Evolutionary conservation across 2,113 vertebrate species (phyloP).

Genomic region (Odobenus rosmarus): DNA sequence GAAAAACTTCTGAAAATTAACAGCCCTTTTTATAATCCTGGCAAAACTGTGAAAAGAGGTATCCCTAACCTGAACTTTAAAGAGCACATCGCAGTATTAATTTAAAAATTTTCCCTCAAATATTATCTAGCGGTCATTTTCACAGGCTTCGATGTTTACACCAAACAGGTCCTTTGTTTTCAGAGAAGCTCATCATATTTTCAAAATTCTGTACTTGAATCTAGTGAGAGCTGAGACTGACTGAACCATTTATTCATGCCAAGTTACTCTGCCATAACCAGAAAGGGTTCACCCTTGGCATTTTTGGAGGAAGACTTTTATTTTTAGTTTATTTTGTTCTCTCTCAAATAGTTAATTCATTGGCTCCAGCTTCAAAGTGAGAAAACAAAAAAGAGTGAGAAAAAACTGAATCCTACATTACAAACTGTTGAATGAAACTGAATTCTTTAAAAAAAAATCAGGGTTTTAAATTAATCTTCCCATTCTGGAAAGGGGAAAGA

Average conservation of each 20-base stretch:
- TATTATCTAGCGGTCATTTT: conserved; percentile 6
- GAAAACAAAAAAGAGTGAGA: conserved; percentile 19
- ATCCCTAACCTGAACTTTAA: neutral
- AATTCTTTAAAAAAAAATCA: neutral
- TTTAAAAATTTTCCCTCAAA: neutral
- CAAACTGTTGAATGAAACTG: neutral
- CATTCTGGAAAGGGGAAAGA: conserved; percentile 42
- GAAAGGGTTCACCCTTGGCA: neutral
- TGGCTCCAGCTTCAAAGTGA: conserved; percentile 50
- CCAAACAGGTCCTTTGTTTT: conserved; percentile 48
- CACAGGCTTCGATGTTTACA: neutral
- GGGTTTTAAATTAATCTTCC: neutral
- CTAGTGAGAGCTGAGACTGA: neutral
- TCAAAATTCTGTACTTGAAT: conserved; percentile 33
- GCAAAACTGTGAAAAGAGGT: neutral
- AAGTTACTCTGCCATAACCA: neutral
- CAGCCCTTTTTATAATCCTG: neutral
- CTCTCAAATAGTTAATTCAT: conserved; percentile 45
- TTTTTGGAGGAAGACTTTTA: neutral
- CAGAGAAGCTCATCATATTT: neutral
- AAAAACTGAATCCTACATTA: neutral
- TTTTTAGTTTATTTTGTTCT: conserved; percentile 59
- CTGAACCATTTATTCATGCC: conserved; percentile 2
- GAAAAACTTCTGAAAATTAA: neutral
- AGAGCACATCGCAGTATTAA: neutral